These are phyloP conservation scores for Hypselothyrea guttata DNA, from an alignment of 2,888 invertebrate genomes.

Conservation along the genomic window DNA sequence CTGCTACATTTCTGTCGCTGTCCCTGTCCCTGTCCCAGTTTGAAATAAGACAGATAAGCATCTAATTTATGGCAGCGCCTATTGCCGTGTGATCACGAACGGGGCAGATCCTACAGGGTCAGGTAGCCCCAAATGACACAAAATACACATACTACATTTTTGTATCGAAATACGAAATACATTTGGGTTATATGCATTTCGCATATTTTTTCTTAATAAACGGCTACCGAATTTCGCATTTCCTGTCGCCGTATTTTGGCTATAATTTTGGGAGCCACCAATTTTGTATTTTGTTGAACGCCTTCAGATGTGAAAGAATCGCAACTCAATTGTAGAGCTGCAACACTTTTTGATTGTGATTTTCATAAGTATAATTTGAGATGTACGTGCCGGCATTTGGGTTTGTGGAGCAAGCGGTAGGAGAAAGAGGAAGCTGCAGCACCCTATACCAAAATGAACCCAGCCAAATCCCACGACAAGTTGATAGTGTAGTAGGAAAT, in stretches of 20 bases:
- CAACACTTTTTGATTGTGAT: slow-evolving; percentile 7
- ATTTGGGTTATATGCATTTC: slow-evolving; percentile 26
- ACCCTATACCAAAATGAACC: not conserved
- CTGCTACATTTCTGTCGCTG: slow-evolving; percentile 2
- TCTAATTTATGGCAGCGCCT: slow-evolving; percentile 74
- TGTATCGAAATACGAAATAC: slow-evolving; percentile 14
- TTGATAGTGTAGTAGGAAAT: slow-evolving; percentile 56
- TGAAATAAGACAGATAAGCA: slow-evolving; percentile 65
- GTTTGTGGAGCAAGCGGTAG: not conserved
- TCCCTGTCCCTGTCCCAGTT: too few species aligned
- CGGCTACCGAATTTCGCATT: slow-evolving; percentile 77
- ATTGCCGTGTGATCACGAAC: slow-evolving; percentile 47
- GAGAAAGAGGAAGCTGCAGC: not conserved
- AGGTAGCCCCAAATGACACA: not conserved
- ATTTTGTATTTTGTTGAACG: slow-evolving; percentile 69
- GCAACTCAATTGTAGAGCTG: slow-evolving; percentile 1
- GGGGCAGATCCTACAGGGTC: slow-evolving; percentile 10
- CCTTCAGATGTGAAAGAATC: slow-evolving; percentile 22
- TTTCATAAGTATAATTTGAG: slow-evolving; percentile 55
- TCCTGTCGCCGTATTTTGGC: slow-evolving; percentile 58
- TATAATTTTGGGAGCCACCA: slow-evolving; percentile 67
- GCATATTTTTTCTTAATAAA: slow-evolving; percentile 62
- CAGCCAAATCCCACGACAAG: slow-evolving; percentile 54
- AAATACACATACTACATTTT: not conserved
- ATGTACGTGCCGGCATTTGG: slow-evolving; percentile 67